These are phyloP conservation scores for Ochropacha duplaris DNA, from an alignment of 2,888 invertebrate species.

Conservation along the genomic window DNA sequence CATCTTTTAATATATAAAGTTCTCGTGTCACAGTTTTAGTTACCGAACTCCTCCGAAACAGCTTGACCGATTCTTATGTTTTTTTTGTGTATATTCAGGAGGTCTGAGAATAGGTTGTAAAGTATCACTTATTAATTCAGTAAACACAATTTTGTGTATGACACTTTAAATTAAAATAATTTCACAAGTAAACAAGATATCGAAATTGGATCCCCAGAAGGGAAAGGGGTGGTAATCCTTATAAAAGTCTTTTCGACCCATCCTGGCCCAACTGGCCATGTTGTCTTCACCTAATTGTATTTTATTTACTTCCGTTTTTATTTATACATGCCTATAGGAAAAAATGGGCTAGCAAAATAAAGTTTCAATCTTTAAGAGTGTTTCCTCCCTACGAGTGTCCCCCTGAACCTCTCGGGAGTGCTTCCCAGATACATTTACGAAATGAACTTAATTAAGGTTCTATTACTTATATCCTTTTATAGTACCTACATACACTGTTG, in stretches of 20 bases:
- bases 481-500: slow-evolving; percentile 5
- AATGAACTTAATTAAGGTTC: slow-evolving; percentile 36
- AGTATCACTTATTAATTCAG: too few relatives aligned
- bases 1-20: too few relatives aligned
- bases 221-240: not conserved
- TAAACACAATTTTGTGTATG: not conserved
- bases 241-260: not conserved
- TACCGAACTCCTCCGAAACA: too few relatives aligned
- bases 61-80: too few relatives aligned
- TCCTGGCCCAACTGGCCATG: not conserved
- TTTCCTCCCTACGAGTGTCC: slow-evolving; percentile 11
- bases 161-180: not conserved
- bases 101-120: too few relatives aligned
- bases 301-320: not conserved
- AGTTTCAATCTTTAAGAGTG: slow-evolving; percentile 3
- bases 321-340: not conserved
- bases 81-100: too few relatives aligned
- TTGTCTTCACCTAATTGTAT: not conserved
- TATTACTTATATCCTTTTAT: slow-evolving; percentile 29
- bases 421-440: slow-evolving; percentile 30
- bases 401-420: slow-evolving; percentile 15
- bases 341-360: not conserved
- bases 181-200: not conserved
- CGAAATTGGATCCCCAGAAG: not conserved
- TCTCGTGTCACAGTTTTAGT: too few relatives aligned